Percentiles rank a stretch among this genome's conserved stretches.
phyloP scores from a whole-genome alignment of 1,140 invertebrate species.

The Bombus sylvicola region DNA sequence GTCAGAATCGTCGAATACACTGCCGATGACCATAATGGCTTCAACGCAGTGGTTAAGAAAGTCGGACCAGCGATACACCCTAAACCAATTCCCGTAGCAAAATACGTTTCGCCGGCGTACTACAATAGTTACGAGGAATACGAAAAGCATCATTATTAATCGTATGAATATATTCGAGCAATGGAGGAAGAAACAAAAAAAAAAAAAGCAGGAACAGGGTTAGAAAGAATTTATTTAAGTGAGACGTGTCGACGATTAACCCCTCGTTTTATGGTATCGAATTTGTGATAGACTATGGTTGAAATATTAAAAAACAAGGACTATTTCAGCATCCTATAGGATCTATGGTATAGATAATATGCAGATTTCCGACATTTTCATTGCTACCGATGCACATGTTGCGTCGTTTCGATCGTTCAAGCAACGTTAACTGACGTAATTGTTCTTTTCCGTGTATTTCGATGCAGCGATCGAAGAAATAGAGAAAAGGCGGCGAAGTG shows the following conservation, averaged over 20 bases:
- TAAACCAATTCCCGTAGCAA: conserved; percentile 72
- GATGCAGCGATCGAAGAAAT: too few species aligned
- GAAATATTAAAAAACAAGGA: neutral
- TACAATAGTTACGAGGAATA: conserved; percentile 78
- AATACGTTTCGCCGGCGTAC: conserved; percentile 78
- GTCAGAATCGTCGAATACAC: conserved; percentile 83
- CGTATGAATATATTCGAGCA: neutral
- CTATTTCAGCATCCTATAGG: neutral
- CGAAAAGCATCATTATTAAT: conserved; percentile 76
- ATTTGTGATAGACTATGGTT: neutral
- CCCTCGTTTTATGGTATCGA: neutral
- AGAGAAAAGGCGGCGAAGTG: too few species aligned
- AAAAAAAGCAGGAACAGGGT: neutral
- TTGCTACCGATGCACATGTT: too few species aligned
- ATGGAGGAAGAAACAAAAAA: neutral
- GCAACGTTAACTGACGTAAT: too few species aligned
- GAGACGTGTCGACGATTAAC: neutral
- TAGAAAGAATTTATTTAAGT: neutral
- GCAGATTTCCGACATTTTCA: neutral
- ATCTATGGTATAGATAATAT: too few species aligned
- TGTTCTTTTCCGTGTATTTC: too few species aligned
- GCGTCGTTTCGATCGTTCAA: too few species aligned
- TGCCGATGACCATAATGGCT: conserved; percentile 83
- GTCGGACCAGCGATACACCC: conserved; percentile 81
- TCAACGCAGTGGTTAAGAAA: conserved; percentile 83